phyloP scores from a whole-genome alignment of 1,140 invertebrate species.

The Drosophila arizonae region DNA sequence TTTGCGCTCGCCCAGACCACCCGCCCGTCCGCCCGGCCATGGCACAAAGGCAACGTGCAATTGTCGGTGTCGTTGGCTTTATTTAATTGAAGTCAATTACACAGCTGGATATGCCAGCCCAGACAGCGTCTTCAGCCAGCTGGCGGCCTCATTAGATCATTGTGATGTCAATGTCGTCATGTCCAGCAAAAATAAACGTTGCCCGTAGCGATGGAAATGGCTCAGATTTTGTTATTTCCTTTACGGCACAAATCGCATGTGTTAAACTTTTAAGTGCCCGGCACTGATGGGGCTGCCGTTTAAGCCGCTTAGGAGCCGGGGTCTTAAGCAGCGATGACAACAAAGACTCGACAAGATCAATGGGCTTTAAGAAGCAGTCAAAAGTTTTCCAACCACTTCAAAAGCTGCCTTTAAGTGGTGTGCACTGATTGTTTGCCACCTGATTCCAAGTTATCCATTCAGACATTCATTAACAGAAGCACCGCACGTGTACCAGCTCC shows the following conservation, averaged over 20 bases:
- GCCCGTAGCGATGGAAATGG: slow-evolving; percentile 37
- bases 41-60: slow-evolving; percentile 66
- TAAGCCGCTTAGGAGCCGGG: slow-evolving; percentile 58
- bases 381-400: slow-evolving; percentile 73
- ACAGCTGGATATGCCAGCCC: slow-evolving; percentile 61
- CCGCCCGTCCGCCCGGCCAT: background rate
- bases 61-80: slow-evolving; percentile 70
- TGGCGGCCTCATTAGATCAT: slow-evolving; percentile 71
- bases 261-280: slow-evolving; percentile 54
- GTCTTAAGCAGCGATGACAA: slow-evolving; percentile 55
- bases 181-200: slow-evolving; percentile 48
- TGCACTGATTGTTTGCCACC: slow-evolving; percentile 65
- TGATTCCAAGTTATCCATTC: slow-evolving; percentile 41
- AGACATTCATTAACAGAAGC: slow-evolving; percentile 61
- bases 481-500: slow-evolving; percentile 21
- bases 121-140: slow-evolving; percentile 20
- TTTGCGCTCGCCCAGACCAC: slow-evolving; percentile 13
- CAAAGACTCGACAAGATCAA: slow-evolving; percentile 70
- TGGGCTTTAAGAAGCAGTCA: slow-evolving; percentile 56
- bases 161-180: slow-evolving; percentile 35
- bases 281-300: slow-evolving; percentile 35
- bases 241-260: slow-evolving; percentile 46
- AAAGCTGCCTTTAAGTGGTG: slow-evolving; percentile 65
- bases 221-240: slow-evolving; percentile 30
- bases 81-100: slow-evolving; percentile 80